Evolutionary conservation across 2,888 invertebrate species (phyloP).

Genomic region (Philonicus albiceps): DNA sequence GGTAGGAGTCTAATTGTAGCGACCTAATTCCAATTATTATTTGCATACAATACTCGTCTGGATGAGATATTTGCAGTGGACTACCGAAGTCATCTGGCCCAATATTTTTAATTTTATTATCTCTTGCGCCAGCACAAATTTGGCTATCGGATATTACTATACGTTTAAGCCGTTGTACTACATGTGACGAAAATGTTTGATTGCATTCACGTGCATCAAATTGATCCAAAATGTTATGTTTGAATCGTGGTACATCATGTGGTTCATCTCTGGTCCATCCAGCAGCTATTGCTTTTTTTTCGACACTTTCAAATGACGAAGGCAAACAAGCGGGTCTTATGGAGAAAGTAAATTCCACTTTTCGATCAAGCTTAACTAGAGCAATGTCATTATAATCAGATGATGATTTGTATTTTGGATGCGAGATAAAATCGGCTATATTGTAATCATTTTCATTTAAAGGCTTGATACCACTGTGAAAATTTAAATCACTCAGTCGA

Average conservation of each 20-base stretch:
- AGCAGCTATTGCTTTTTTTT: conserved; percentile 60
- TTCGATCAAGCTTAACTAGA: conserved; percentile 61
- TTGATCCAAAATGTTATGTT: conserved; percentile 65
- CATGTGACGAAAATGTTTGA: conserved; percentile 50
- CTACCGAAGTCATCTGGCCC: conserved; percentile 74
- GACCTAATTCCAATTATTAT: conserved; percentile 66
- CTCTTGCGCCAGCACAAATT: conserved; percentile 67
- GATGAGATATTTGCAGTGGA: conserved; percentile 65
- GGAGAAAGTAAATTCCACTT: conserved; percentile 59
- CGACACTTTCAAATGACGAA: conserved; percentile 48
- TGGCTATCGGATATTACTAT: conserved; percentile 65
- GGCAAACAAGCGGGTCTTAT: conserved; percentile 65
- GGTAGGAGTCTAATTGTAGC: conserved; percentile 62
- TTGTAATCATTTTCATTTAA: conserved; percentile 54
- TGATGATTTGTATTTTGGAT: conserved; percentile 60
- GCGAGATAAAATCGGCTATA: conserved; percentile 55
- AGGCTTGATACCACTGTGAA: conserved; percentile 47
- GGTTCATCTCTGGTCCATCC: conserved; percentile 65
- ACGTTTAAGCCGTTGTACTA: conserved; percentile 52
- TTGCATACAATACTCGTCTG: conserved; percentile 61
- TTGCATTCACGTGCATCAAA: conserved; percentile 61
- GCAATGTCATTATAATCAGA: conserved; percentile 67
- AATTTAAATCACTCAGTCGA: conserved; percentile 57
- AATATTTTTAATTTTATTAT: conserved; percentile 61
- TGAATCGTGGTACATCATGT: conserved; percentile 57